A percentile compares a stretch with the other conserved stretches of the same genome.
Evolutionary conservation across 2,113 vertebrate genomes (phyloP).

Genomic region (Cyanoderma ruficeps): DNA sequence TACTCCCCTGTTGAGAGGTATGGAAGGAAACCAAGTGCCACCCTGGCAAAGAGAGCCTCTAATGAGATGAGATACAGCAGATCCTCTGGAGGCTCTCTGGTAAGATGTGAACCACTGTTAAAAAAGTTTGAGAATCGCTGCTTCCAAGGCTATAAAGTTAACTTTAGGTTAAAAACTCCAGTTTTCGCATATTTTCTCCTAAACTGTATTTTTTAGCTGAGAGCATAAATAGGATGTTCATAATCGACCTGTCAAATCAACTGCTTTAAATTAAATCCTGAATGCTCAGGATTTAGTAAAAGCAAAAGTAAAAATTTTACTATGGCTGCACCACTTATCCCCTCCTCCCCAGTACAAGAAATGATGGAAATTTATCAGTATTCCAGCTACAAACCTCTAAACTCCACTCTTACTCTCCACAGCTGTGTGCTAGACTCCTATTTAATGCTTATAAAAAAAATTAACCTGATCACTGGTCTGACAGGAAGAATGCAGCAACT

Average conservation of each 20-base stretch:
- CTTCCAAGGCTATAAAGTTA: not conserved
- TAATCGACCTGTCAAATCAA: not conserved
- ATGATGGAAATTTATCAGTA: not conserved
- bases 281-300: not conserved
- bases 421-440: not conserved
- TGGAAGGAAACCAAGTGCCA: not conserved
- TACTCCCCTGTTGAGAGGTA: not conserved
- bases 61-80: not conserved
- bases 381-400: not conserved
- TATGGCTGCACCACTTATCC: not conserved
- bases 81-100: not conserved
- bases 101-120: not conserved
- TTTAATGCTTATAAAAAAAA: not conserved
- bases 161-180: not conserved
- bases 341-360: not conserved
- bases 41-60: not conserved
- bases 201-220: not conserved
- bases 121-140: not conserved
- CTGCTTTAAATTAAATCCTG: not conserved
- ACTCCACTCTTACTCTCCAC: not conserved
- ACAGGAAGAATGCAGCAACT: not conserved
- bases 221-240: conserved; percentile 1
- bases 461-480: not conserved
- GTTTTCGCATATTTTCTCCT: not conserved
- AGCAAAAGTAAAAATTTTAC: not conserved